Conservation (phyloP, 2,113 vertebrate species). For the Leucopsar rothschildi region DNA sequence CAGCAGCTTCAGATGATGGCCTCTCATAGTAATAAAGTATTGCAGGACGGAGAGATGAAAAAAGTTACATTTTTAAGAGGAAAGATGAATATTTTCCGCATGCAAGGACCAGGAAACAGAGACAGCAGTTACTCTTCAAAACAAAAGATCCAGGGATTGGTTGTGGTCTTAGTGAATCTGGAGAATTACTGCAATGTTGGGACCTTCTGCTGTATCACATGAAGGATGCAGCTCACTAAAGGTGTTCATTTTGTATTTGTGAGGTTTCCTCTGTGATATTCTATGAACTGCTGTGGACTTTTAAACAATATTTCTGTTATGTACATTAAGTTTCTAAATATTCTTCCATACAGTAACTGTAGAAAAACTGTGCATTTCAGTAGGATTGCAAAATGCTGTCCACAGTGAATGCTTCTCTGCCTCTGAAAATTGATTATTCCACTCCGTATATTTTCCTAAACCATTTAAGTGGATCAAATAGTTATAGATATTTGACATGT, state of each 20-base stretch:
- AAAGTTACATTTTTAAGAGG: background rate
- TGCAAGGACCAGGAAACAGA: background rate
- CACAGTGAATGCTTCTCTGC: background rate
- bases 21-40: background rate
- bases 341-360: background rate
- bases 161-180: background rate
- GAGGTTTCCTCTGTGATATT: background rate
- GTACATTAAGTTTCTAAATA: background rate
- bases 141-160: background rate
- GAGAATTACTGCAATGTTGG: background rate
- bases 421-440: constrained; percentile 19
- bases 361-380: background rate
- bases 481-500: constrained; percentile 8
- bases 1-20: background rate
- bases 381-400: background rate
- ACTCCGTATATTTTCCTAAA: background rate
- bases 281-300: background rate
- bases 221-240: background rate
- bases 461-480: constrained; percentile 27
- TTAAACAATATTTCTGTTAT: background rate
- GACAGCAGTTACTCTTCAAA: background rate
- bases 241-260: background rate
- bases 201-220: background rate
- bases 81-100: background rate
- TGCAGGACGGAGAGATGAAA: background rate